phyloP scores from a whole-genome alignment of 2,113 vertebrate genomes.

The Chaetodon trifascialis region DNA sequence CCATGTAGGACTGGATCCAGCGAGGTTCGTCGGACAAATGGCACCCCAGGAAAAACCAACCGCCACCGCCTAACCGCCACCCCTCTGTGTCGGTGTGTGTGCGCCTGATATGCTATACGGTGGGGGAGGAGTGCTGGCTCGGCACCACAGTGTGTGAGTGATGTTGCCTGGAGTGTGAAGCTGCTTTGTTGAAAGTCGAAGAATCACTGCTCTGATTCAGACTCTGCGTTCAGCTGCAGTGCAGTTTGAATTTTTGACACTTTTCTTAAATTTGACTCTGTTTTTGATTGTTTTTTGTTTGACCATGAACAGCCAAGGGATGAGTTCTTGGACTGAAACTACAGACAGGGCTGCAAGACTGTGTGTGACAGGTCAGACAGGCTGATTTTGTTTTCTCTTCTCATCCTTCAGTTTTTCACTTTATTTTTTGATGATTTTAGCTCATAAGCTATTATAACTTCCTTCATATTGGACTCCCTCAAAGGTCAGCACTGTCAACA shows the following conservation, averaged over 20 bases:
- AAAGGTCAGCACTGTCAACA: neutral
- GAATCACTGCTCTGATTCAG: neutral
- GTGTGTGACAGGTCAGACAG: neutral
- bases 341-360: neutral
- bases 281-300: neutral
- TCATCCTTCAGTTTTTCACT: neutral
- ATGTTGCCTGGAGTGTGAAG: slow-evolving; percentile 7
- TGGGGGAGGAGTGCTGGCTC: neutral
- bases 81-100: neutral
- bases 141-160: neutral
- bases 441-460: neutral
- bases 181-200: neutral
- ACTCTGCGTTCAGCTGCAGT: neutral
- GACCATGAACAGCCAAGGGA: neutral
- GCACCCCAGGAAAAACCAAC: neutral
- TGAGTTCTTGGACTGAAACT: neutral
- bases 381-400: neutral
- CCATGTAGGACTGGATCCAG: slow-evolving; percentile 8
- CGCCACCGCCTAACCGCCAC: neutral
- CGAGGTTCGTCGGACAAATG: slow-evolving; percentile 23
- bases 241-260: too few relatives aligned
- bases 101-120: neutral
- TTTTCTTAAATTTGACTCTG: neutral
- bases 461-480: neutral
- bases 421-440: neutral